A percentile compares a stretch with the other conserved stretches of the same genome.
Conservation (phyloP, 2,113 vertebrate genomes). For the Epinephelus lanceolatus region DNA sequence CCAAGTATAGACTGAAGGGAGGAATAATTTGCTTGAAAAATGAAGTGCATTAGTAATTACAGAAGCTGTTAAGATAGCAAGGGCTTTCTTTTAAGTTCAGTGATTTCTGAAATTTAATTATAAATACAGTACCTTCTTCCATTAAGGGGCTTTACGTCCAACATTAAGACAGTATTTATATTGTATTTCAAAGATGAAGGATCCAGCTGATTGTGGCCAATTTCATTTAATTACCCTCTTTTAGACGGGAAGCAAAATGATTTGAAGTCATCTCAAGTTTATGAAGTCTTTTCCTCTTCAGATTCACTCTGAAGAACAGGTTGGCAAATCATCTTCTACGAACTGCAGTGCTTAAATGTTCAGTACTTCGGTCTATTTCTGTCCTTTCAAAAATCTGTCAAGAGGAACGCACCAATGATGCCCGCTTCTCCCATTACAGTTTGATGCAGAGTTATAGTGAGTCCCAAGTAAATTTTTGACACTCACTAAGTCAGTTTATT, state of each 20-base stretch:
- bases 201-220: conserved; percentile 12
- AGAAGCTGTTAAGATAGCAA: conserved; percentile 20
- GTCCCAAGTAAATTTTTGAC: neutral
- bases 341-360: neutral
- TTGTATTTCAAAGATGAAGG: neutral
- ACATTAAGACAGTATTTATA: neutral
- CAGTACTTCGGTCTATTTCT: neutral
- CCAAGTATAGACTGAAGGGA: neutral
- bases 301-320: neutral
- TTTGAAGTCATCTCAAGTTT: neutral
- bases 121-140: neutral
- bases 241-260: neutral
- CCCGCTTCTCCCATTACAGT: neutral
- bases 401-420: neutral
- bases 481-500: neutral
- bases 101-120: neutral
- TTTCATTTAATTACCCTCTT: neutral
- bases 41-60: conserved; percentile 15
- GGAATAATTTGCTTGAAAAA: neutral
- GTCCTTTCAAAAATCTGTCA: neutral
- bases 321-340: neutral
- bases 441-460: neutral
- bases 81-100: conserved; percentile 24
- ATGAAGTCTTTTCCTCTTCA: neutral
- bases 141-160: conserved; percentile 26